Conservation (phyloP, 1,140 invertebrate genomes). For the Heliconius hermathena region DNA sequence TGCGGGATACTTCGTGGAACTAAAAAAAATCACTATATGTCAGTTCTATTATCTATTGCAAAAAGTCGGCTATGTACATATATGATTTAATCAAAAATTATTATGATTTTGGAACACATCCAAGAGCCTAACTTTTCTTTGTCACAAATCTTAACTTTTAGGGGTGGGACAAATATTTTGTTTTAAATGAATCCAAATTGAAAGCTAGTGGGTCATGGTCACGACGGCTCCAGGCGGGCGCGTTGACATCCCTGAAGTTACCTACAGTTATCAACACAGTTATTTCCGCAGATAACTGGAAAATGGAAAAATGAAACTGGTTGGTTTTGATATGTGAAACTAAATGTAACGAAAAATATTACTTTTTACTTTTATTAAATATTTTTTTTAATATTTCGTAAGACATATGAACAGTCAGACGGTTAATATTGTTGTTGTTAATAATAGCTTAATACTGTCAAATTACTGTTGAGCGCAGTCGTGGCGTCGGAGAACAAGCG, state of each 20-base stretch:
- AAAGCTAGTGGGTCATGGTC: conserved; percentile 34
- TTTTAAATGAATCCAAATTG: conserved; percentile 17
- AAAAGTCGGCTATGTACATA: not conserved
- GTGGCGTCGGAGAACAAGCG: too few relatives aligned
- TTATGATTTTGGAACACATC: not conserved
- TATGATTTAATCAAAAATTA: not conserved
- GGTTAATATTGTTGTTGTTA: too few relatives aligned
- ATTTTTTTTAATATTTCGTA: not conserved
- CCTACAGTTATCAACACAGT: conserved; percentile 18
- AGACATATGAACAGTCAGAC: not conserved
- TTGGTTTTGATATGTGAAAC: not conserved
- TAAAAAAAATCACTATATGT: too few relatives aligned
- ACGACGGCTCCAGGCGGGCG: conserved; percentile 35
- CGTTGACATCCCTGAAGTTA: conserved; percentile 9
- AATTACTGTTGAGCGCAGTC: too few relatives aligned
- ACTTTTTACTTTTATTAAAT: not conserved
- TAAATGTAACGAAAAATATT: not conserved
- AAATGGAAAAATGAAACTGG: not conserved
- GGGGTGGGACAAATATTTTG: conserved; percentile 7
- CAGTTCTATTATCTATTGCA: too few relatives aligned
- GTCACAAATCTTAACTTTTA: conserved; percentile 11
- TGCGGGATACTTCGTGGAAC: too few relatives aligned
- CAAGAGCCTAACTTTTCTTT: not conserved
- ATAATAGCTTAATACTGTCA: too few relatives aligned
- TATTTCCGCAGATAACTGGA: conserved; percentile 9